Base-by-base conservation (phyloP, 1,140 invertebrate genomes). In the Trissolcus basalis region DNA sequence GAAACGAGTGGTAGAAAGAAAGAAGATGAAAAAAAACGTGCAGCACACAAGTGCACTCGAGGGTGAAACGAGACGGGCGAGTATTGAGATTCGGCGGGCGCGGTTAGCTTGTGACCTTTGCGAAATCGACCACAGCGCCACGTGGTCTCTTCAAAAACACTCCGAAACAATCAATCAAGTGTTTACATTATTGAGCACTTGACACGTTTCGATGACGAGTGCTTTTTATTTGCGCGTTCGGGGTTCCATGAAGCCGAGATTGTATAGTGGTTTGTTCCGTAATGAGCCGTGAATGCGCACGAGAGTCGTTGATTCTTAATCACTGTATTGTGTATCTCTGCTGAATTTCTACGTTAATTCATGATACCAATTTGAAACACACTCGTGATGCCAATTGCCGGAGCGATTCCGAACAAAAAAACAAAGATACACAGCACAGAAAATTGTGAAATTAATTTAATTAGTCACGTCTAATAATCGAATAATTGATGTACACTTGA, bases 141-240 rank as follows among this genome's bases (percentile, higher is more conserved):
- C 35, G 61, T 64, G 35, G 19, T 56, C 63, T 13, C 49, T 63
- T 19, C 27, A 51, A 67, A 67, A 67, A 58, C 64, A 67, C 54
- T 58, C 19, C 39, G 53, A 19, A 4, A 51, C 47, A 54, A 67
- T 67, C 54, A 58, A 67, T 67, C 54, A 14, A 58, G 47, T 58
- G 48, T 67, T 58, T 67, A 67, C 41, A 51, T 51, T 58, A 58
- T 58, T 67, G 47, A 56, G 47, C 54, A 58, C 53, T 58, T 44
- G 54, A 67, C 64, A 51, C 47, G 53, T 35, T 67, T 49, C 19
- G 27, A 67, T 56, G 45, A 50, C 19, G 53, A 49, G 53, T 43
- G 39, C 45, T 67, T 67, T 67, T 67, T 65, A 55, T 55, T 63
- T 43, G 39, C 44, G 9, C 51, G 16, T 12, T 4, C 3, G 14